Base-by-base conservation (phyloP, 2,888 invertebrate species). In the Alviniconcha strummeri region DNA sequence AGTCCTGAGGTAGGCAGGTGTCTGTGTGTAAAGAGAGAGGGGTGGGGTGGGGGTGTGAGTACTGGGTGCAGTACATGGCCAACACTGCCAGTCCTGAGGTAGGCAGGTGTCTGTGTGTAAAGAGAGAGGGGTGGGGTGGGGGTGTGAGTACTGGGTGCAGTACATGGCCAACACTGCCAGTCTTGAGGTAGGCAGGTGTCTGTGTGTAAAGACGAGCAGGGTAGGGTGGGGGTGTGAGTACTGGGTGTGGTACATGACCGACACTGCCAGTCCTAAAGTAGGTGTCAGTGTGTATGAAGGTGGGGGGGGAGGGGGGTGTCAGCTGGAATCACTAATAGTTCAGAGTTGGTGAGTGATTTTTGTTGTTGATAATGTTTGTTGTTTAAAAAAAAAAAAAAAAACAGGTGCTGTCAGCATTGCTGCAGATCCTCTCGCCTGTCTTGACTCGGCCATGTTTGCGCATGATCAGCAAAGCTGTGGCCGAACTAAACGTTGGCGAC, bases 11-110 rank as follows among this genome's bases (percentile, higher is more conserved):
- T 82, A 60, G 36, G n/a, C n/a, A n/a, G n/a, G n/a, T n/a, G n/a
- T 36, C 1, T 36, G 36, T 36, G 36, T 36, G 36, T 36, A 36
- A 36, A 36, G 36, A 36, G 36, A 36, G 36, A 36, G 36, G 36
- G 36, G 36, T 36, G 36, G 36, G 36, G 36, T 36, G 36, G 36
- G 85, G 83, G 75, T 86, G 4, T 78, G 84, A n/a, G n/a, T n/a
- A n/a, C n/a, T n/a, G n/a, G n/a, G n/a, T n/a, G n/a, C n/a, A n/a
- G 69, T 60, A 82, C 36, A 72, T 82, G 1, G 75, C 83, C 9
- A 82, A 80, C 83, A 56, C 71, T 75, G 78, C 80, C 81, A 6
- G 60, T 80, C 67, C 81, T 78, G 19, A 74, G 82, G 75, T 82
- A 60, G 36, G 36, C n/a, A n/a, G n/a, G n/a, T n/a, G n/a, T n/a